These are phyloP conservation scores for Hydractinia echinata DNA, from an alignment of 30 jellyfish, hydroid and myxozoan species.

Conservation along the genomic window DNA sequence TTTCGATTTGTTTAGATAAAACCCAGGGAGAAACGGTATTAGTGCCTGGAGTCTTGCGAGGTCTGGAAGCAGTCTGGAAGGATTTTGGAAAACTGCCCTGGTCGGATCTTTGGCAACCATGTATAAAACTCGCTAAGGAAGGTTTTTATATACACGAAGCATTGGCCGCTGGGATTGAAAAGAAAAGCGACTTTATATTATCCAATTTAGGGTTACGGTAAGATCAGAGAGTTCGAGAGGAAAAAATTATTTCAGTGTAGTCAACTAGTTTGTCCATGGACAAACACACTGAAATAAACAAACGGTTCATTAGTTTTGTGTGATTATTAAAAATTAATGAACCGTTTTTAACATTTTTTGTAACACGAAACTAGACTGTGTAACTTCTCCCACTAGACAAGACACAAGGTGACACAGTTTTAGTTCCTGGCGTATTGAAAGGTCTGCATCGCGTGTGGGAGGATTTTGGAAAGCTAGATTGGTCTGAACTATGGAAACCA, in stretches of 20 bases:
- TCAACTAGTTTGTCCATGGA: no score
- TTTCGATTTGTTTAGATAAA: slow-evolving; percentile 49
- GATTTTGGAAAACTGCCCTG: slow-evolving; percentile 89
- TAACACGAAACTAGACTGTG: no score
- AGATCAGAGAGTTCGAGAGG: neutral
- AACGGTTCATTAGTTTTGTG: no score
- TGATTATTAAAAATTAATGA: no score
- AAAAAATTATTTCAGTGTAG: no score
- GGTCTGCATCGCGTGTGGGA: slow-evolving; percentile 93
- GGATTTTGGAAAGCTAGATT: slow-evolving; percentile 75
- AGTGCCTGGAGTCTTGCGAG: slow-evolving; percentile 98
- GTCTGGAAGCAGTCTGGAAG: slow-evolving; percentile 94
- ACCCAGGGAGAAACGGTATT: slow-evolving; percentile 98
- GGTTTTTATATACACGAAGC: slow-evolving; percentile 97
- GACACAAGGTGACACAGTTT: slow-evolving; percentile 97
- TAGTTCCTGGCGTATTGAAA: slow-evolving; percentile 98
- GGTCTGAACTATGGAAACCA: slow-evolving; percentile 89
- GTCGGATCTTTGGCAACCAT: slow-evolving; percentile 88
- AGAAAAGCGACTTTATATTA: slow-evolving; percentile 82
- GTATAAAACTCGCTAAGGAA: slow-evolving; percentile 79
- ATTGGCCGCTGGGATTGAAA: slow-evolving; percentile 83
- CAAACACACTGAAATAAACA: no score
- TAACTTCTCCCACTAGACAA: slow-evolving; percentile 43
- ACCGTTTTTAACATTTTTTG: no score
- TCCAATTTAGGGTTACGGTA: slow-evolving; percentile 96